Conservation (phyloP, 2,888 invertebrate genomes). For the Metacarcinus magister region DNA sequence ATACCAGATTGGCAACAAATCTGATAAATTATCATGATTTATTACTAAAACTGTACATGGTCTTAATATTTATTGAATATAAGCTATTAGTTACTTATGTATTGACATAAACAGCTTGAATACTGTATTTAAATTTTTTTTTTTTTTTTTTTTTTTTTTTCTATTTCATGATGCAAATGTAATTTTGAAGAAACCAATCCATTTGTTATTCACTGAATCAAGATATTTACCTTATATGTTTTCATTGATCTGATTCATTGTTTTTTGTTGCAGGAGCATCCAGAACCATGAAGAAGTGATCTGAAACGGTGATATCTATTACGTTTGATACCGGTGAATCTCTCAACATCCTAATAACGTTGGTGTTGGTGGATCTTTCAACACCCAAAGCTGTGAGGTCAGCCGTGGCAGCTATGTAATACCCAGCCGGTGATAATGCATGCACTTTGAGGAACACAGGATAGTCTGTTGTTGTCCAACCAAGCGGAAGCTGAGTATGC, state of each 20-base stretch:
- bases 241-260: neutral
- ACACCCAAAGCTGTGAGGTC: neutral
- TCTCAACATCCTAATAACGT: conserved; percentile 22
- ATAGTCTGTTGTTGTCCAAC: conserved; percentile 26
- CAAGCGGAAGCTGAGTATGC: conserved; percentile 22
- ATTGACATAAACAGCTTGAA: neutral
- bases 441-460: conserved; percentile 63
- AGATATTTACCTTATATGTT: neutral
- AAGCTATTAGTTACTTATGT: neutral
- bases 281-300: conserved; percentile 57
- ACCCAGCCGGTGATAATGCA: conserved; percentile 44
- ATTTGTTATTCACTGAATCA: neutral
- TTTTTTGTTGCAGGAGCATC: conserved; percentile 53
- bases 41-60: neutral
- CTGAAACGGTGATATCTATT: conserved; percentile 51
- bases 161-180: neutral
- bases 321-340: conserved; percentile 68
- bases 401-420: conserved; percentile 65
- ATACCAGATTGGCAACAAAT: neutral
- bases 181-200: neutral
- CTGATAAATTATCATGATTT: neutral
- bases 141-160: neutral
- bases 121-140: neutral
- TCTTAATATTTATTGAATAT: neutral
- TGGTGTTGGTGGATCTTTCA: neutral